Conservation (phyloP, 1,140 invertebrate species). For the Apolygus lucorum region DNA sequence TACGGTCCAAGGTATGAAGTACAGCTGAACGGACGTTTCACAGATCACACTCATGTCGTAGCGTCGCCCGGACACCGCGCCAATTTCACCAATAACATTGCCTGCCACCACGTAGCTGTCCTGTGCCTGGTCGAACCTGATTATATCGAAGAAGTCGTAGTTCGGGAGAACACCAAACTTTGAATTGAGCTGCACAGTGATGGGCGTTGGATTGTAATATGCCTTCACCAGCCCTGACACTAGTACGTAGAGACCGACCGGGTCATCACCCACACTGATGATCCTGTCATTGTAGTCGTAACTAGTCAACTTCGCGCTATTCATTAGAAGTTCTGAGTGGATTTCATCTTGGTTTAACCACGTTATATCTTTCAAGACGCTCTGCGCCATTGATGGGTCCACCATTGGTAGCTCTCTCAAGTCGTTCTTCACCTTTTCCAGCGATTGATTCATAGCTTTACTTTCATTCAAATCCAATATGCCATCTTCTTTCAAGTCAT, state of each 20-base stretch:
- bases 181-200: not conserved
- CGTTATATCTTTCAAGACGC: not conserved
- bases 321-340: not conserved
- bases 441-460: not conserved
- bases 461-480: not conserved
- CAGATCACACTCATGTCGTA: slow-evolving; percentile 39
- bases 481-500: not conserved
- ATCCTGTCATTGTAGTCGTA: not conserved
- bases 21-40: slow-evolving; percentile 40
- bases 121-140: slow-evolving; percentile 14
- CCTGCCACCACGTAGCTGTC: slow-evolving; percentile 41
- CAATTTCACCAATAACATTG: slow-evolving; percentile 42
- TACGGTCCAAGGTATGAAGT: slow-evolving; percentile 23
- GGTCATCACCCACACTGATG: not conserved
- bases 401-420: slow-evolving; percentile 4
- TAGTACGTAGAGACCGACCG: not conserved
- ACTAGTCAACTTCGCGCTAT: not conserved
- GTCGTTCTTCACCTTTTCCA: not conserved
- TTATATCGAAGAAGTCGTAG: slow-evolving; percentile 2
- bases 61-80: slow-evolving; percentile 38
- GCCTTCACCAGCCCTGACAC: not conserved
- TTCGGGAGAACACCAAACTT: slow-evolving; percentile 14
- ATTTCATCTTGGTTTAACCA: not conserved
- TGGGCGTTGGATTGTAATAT: not conserved
- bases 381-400: not conserved